These are phyloP conservation scores for Leucania comma DNA, from an alignment of 2,888 invertebrate species.

Conservation along the genomic window DNA sequence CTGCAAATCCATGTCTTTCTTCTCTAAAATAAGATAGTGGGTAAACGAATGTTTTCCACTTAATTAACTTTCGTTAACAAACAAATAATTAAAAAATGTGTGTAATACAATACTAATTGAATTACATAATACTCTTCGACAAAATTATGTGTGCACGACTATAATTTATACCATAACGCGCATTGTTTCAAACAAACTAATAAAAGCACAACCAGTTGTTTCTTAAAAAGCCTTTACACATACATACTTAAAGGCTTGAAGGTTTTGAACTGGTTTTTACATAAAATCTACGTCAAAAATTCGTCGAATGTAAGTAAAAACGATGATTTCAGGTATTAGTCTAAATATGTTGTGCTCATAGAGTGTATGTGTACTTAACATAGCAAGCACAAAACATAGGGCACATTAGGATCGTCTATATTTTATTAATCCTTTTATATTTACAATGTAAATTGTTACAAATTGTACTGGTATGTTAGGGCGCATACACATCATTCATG, in stretches of 20 bases:
- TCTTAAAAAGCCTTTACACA: no score
- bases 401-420: neutral
- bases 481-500: neutral
- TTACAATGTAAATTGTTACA: neutral
- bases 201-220: neutral
- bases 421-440: no score
- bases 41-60: neutral
- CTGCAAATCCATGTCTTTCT: neutral
- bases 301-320: no score
- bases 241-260: no score
- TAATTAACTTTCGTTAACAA: slow-evolving; percentile 15
- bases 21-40: neutral
- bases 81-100: neutral
- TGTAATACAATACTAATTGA: neutral
- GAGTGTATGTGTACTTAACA: no score
- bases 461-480: neutral
- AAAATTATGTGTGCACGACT: no score
- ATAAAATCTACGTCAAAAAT: no score
- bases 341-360: no score
- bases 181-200: neutral
- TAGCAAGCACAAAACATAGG: neutral
- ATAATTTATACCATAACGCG: neutral
- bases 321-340: no score
- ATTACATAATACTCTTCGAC: neutral
- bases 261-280: no score